Evolutionary conservation across 1,140 invertebrate genomes (phyloP), one percentile per base, ranked within the genome.

Genomic region (Ceratoteleas bidentatus): DNA sequence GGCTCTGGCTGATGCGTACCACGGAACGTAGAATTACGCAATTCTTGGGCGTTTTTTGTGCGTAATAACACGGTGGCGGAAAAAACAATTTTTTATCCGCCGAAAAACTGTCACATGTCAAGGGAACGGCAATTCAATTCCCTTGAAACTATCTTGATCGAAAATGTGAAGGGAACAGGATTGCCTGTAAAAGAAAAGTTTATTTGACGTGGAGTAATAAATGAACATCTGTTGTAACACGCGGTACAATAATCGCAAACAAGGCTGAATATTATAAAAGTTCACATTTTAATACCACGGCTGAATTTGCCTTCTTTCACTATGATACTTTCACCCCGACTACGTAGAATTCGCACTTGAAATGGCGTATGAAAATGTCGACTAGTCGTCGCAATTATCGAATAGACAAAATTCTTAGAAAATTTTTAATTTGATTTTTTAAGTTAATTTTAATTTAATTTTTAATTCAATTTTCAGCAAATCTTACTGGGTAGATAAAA

Each of bases 281-380:
- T 32, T 50, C 32, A 69, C 16, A 60, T 58, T 69, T 69, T 58
- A 50, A 60, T 58, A 33, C 33, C n/a, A 13, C 0, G 32, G 10
- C n/a, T 45, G 34, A 58, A 38, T 52, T 50, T 66, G n/a, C 52
- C 38, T 66, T 69, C 56, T 69, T 69, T 69, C 66, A 69, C 56
- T 52, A 38, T 45, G 38, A 69, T 58, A 69, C 66, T 69, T 69
- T 69, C 66, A 69, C 66, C 65, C 62, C 54, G 33, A 50, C n/a
- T 65, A 65, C 54, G 62, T 65, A 38, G 49, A 62, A 38, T 65
- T 65, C 36, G 15, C 15, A 53, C 34, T 53, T 54, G 6, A 11
- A 24, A n/a, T 24, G 9, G 13, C 52, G 13, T 24, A 52, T 10
- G 14, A 52, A 64, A 38, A 47, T 56, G 36, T 47, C n/a, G n/a